Base-by-base conservation (phyloP, 2,113 vertebrate species). In the Pithys albifrons region DNA sequence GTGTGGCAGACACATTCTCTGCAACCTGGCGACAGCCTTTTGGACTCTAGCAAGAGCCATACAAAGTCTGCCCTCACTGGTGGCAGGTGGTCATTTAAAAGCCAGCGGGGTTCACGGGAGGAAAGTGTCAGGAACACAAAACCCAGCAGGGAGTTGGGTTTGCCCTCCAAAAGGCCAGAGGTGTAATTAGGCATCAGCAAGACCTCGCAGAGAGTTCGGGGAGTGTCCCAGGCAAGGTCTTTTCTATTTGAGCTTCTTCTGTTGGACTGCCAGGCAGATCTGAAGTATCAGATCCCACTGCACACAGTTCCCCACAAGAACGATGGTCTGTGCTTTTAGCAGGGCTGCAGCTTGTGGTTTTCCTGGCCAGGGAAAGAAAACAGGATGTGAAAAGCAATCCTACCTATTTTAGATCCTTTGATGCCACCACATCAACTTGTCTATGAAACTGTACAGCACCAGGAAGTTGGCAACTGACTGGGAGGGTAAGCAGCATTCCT, bases 81-180 rank as follows among this genome's bases (percentile, higher is more conserved):
- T 91, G 81, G 85, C 70, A 82, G 74, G 59, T 83, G 59, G 73
- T 86, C 69, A 71, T 94, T 84, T 95, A 82, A 88, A 66, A 95
- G 51, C 64, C 8, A 1, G 51, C 8, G 0, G 39, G 23, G 13
- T 70, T 75, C 49, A 48, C 17, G 55, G 80, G 67, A 89, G 78
- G 73, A 91, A 85, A 91, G 81, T 14, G 2, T 84, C 74, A 72
- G 85, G 75, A 95, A 43, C 82, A 85, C 90, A 92, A 76, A 92
- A 85, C 72, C 55, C 78, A 61, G 39, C 33, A n/a, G 72, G 55
- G 58, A 77, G n/a, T 48, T 85, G 24, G n/a, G n/a, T 91, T 92
- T 83, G 92, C 78, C 67, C 83, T 88, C 72, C 41, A 39, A 77
- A 90, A 74, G 67, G 46, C 85, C 58, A 78, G 62, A 79, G 29